Evolutionary conservation across 2,113 vertebrate genomes (phyloP).

Genomic region (Fregetta grallaria): DNA sequence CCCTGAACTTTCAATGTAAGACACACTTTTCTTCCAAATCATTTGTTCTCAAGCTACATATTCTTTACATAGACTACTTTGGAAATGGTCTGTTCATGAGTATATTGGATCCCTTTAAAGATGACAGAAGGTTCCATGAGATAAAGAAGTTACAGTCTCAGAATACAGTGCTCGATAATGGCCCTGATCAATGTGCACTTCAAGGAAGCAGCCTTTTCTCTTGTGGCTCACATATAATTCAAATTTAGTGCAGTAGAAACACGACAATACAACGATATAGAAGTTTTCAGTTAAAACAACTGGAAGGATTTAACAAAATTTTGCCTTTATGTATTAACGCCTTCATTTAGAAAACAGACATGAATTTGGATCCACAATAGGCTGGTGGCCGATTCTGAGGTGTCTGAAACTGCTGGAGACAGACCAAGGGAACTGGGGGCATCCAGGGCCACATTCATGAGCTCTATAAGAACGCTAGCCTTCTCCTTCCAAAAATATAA

Average conservation of each 20-base stretch:
- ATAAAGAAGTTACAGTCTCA: background rate
- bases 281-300: background rate
- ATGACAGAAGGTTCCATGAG: background rate
- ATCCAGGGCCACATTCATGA: background rate
- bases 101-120: background rate
- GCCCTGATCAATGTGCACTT: background rate
- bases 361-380: background rate
- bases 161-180: background rate
- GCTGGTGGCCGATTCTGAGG: background rate
- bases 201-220: background rate
- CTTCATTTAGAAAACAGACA: background rate
- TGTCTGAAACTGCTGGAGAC: background rate
- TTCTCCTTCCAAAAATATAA: background rate
- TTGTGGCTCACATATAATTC: accelerated
- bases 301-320: background rate
- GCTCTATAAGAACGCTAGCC: background rate
- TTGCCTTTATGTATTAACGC: background rate
- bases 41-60: background rate
- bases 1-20: background rate
- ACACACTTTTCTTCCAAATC: background rate
- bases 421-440: background rate
- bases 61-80: background rate
- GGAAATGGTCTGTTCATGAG: background rate
- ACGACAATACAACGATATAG: accelerated
- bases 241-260: background rate